Evolutionary conservation across 2,113 vertebrate species (phyloP).

Genomic region (Pleuronectes platessa): DNA sequence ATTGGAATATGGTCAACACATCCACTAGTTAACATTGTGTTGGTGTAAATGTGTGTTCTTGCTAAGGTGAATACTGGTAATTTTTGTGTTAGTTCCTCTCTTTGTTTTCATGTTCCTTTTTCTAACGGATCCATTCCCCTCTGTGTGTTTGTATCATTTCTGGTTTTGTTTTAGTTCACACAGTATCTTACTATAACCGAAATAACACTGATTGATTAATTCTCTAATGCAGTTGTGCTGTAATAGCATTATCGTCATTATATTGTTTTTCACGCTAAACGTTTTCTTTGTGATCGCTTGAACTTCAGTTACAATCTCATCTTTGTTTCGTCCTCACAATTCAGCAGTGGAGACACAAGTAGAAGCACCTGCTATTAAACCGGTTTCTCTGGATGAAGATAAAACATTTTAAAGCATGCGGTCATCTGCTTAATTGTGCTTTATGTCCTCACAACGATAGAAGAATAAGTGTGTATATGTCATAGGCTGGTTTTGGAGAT

Average conservation of each 20-base stretch:
- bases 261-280: background rate
- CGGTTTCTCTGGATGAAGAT: slow-evolving; percentile 34
- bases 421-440: background rate
- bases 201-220: background rate
- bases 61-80: background rate
- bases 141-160: background rate
- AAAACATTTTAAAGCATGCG: background rate
- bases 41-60: background rate
- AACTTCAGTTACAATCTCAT: background rate
- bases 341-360: background rate
- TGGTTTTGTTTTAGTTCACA: background rate
- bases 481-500: too few species aligned
- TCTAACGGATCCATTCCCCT: background rate
- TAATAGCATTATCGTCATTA: background rate
- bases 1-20: background rate
- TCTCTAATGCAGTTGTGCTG: background rate
- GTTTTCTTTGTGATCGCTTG: background rate
- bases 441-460: too few species aligned
- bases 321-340: background rate
- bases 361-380: slow-evolving; percentile 39
- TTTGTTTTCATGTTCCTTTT: slow-evolving; percentile 27
- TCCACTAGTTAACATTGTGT: too few species aligned
- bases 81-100: slow-evolving; percentile 34
- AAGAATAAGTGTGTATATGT: too few species aligned
- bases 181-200: too few species aligned